Conservation (phyloP, 2,113 vertebrate species). For the Hiodon tergisus region DNA sequence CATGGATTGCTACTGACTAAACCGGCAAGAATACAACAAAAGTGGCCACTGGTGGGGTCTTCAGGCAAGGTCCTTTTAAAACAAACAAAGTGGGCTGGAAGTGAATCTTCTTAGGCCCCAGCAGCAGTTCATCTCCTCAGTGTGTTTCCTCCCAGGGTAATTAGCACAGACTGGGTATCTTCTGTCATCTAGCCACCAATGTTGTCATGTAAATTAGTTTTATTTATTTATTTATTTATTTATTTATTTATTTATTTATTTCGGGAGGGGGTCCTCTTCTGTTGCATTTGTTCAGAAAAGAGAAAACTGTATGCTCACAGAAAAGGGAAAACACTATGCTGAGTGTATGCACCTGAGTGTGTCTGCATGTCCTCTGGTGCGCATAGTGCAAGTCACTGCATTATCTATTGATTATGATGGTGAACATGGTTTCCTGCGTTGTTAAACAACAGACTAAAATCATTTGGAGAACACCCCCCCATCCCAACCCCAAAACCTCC, state of each 20-base stretch:
- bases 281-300: background rate
- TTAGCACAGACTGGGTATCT: slow-evolving; percentile 49
- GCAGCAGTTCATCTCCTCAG: no score
- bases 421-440: background rate
- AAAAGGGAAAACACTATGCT: background rate
- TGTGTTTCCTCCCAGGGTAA: no score
- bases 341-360: background rate
- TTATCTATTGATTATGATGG: background rate
- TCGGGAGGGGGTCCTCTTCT: background rate
- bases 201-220: slow-evolving; percentile 43
- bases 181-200: slow-evolving; percentile 42
- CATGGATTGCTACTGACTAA: no score
- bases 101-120: no score
- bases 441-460: background rate
- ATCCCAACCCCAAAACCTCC: background rate
- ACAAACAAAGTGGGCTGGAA: no score
- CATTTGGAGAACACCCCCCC: background rate
- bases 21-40: background rate
- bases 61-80: no score
- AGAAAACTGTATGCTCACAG: background rate
- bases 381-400: no score
- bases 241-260: background rate
- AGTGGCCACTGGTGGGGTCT: no score
- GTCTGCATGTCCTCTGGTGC: background rate
- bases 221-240: background rate